Evolutionary conservation across 1,140 invertebrate genomes (phyloP).

Genomic region (Amyelois transitella): DNA sequence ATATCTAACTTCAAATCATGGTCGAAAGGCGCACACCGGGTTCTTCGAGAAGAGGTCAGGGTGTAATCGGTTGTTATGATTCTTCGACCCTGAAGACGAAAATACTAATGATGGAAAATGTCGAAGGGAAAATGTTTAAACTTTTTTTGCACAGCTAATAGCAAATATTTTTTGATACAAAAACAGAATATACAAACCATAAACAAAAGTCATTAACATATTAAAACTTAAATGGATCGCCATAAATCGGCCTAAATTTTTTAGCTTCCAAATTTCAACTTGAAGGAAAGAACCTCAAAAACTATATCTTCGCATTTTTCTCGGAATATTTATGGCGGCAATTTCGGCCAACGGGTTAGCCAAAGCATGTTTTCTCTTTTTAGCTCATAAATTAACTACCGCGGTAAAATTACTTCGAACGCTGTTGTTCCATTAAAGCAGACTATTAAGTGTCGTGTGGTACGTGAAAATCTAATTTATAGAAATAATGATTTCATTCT

Average conservation of each 20-base stretch:
- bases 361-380: constrained; percentile 3
- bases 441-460: constrained; percentile 6
- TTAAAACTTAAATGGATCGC: too few species aligned
- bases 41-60: too few species aligned
- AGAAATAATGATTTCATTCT: not conserved
- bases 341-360: constrained; percentile 3
- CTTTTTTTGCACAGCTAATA: too few species aligned
- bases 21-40: too few species aligned
- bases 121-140: too few species aligned
- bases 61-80: too few species aligned
- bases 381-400: constrained; percentile 4
- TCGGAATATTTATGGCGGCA: constrained; percentile 3
- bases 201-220: too few species aligned
- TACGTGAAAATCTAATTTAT: constrained; percentile 2
- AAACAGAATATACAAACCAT: too few species aligned
- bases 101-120: too few species aligned
- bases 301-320: not conserved
- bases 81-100: too few species aligned
- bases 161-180: too few species aligned
- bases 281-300: not conserved
- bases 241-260: not conserved
- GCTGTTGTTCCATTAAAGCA: not conserved
- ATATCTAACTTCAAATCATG: too few species aligned
- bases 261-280: not conserved
- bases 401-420: constrained; percentile 3